A percentile compares a stretch with the other conserved stretches of the same genome.
These are phyloP conservation scores for Metopia argyrocephala DNA, from an alignment of 2,888 invertebrate genomes.

Conservation along the genomic window DNA sequence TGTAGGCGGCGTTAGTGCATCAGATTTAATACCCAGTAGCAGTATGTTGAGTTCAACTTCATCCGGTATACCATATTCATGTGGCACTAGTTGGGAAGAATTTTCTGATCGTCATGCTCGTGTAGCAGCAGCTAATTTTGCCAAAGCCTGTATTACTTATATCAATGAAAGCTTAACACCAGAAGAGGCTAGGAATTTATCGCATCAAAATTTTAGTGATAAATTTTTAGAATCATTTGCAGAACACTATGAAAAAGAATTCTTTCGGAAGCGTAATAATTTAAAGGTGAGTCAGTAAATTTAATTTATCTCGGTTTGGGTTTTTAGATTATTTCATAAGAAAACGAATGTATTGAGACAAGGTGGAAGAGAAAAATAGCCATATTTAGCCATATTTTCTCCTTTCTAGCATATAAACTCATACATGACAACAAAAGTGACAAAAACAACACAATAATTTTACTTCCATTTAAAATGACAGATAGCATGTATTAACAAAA, in stretches of 20 bases:
- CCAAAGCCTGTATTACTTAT: conserved; percentile 90
- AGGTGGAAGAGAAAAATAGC: too few species aligned
- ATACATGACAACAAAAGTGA: too few species aligned
- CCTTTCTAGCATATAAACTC: too few species aligned
- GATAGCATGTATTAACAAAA: too few species aligned
- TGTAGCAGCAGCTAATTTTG: conserved; percentile 91
- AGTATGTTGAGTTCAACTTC: conserved; percentile 68
- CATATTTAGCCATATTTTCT: too few species aligned
- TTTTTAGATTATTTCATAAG: not conserved
- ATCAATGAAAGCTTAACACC: conserved; percentile 85
- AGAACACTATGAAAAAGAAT: conserved; percentile 90
- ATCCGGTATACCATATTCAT: conserved; percentile 79
- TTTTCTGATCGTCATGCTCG: conserved; percentile 93
- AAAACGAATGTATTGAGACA: not conserved
- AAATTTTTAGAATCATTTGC: conserved; percentile 92
- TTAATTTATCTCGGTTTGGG: too few species aligned
- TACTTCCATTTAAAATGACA: too few species aligned
- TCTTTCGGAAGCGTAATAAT: conserved; percentile 81
- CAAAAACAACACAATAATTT: too few species aligned
- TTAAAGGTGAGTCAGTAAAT: conserved; percentile 74
- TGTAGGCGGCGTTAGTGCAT: conserved; percentile 66
- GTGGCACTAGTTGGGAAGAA: conserved; percentile 87
- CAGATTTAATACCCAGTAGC: conserved; percentile 71
- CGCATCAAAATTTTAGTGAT: conserved; percentile 88
- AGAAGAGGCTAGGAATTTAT: conserved; percentile 83